Evolutionary conservation across 2,888 invertebrate genomes (phyloP), one percentile per base, ranked within the genome.

Genomic region (Auanema sp.): DNA sequence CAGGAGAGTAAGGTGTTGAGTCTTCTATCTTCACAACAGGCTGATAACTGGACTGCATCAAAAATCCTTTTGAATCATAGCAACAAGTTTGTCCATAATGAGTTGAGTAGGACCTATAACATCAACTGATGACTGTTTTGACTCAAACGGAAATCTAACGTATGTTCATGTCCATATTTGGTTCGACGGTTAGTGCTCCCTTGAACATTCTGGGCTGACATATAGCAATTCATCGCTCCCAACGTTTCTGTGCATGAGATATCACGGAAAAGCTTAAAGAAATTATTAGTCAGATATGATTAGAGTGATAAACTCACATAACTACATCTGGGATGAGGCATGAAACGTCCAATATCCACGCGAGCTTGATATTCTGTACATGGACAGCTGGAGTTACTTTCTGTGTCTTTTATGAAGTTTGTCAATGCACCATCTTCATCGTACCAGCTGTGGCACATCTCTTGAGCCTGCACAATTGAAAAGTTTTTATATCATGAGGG

Each of bases 1-100:
- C 79, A 16, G 79, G 79, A 58, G 72, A 75, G 69, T 79, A 79
- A 61, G 69, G 71, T 41, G 75, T 75, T 3, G 68, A 64, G 25
- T 78, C 68, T 54, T 78, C 76, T 23, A 76, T 67, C 53, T 79
- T 73, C 41, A 80, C 61, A 6, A 80, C 73, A 87, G 91, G 91
- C 80, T 93, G 92, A 85, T 97, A 97, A 77, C 92, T 92, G 0
- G 95, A 91, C 85, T 94, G 87, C 91, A 94, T 92, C 24, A 97
- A 88, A 85, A 89, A 91, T 0, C 91, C 90, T 78, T 92, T 91
- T 81, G 90, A 91, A 84, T 94, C 93, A 84, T 97, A 97, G 84
- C 97, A 97, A 80, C 97, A 97, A 83, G 96, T 93, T 82, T 96
- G 96, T 59, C 95, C 96, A 60, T 80, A 80, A 61, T 77, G 79